Base-by-base conservation (phyloP, 2,888 invertebrate species). In the Diaphora mendica region DNA sequence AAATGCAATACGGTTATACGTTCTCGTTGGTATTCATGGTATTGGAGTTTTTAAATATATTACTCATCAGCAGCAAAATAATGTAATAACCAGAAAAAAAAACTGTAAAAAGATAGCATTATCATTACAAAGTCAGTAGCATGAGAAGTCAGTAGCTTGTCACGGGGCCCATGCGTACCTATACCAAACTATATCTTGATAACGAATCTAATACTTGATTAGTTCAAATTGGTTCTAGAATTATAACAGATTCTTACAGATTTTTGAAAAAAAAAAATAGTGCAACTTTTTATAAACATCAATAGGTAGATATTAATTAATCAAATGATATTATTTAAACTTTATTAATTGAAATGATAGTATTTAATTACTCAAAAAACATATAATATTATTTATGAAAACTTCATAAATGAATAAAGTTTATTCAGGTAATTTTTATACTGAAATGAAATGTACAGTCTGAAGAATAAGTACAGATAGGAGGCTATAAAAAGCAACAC, bases 401-500 rank as follows among this genome's bases (percentile, higher is more conserved):
- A n/a, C n/a, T n/a, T n/a, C n/a, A n/a, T n/a, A n/a, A n/a, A n/a
- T n/a, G n/a, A n/a, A n/a, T 0, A 30, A 30, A 2, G 30, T 62
- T 30, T 30, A 30, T 30, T 62, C 17, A 17, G 17, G 15, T 62
- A 2, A 62, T 62, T 62, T 62, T 17, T 62, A 55, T 62, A 17
- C 62, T 62, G 62, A 30, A 62, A 62, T 62, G 62, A 62, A 80
- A 81, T 81, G 74, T 78, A 82, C 79, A 78, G 77, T 81, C 81
- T 80, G 78, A 74, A 76, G 75, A 70, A 81, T 79, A 82, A 78
- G 76, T 79, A 77, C 69, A 79, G 74, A 79, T 82, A 79, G 72
- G 73, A 74, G 71, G 69, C 64, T 72, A 76, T 83, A 83, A 83
- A 82, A 83, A 81, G 77, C 79, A 79, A 81, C 82, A 76, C 79